Conservation (phyloP, 2,113 vertebrate species). For the Zingel zingel region DNA sequence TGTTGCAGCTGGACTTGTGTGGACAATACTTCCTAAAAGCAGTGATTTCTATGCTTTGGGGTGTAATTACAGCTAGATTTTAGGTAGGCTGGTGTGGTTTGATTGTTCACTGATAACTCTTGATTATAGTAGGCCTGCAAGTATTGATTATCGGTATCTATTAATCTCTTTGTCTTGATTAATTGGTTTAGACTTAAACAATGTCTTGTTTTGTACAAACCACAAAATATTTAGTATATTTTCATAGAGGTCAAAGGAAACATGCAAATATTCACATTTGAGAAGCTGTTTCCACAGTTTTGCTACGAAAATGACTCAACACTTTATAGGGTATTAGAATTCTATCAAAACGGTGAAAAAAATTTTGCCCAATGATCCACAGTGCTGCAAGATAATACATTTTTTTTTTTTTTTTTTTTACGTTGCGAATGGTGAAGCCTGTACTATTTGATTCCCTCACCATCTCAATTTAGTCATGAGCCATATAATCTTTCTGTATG, state of each 20-base stretch:
- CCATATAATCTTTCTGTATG: not conserved
- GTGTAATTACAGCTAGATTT: not conserved
- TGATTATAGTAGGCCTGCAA: not conserved
- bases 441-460: not conserved
- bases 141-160: not conserved
- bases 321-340: not conserved
- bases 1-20: not conserved
- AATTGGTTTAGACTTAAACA: not conserved
- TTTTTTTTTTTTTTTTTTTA: not conserved
- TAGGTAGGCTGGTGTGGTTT: slow-evolving; percentile 4
- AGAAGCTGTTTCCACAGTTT: not conserved
- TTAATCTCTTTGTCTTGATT: not conserved
- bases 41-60: not conserved
- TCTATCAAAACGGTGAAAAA: not conserved
- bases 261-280: not conserved
- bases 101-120: not conserved
- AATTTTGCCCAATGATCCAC: not conserved
- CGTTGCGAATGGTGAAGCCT: not conserved
- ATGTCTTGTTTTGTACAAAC: not conserved
- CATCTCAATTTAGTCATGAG: not conserved
- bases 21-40: not conserved
- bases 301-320: not conserved
- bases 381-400: not conserved
- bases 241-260: not conserved
- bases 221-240: not conserved